phyloP scores from a whole-genome alignment of 2,797 vertebrate species.

The Hyperoplus immaculatus region DNA sequence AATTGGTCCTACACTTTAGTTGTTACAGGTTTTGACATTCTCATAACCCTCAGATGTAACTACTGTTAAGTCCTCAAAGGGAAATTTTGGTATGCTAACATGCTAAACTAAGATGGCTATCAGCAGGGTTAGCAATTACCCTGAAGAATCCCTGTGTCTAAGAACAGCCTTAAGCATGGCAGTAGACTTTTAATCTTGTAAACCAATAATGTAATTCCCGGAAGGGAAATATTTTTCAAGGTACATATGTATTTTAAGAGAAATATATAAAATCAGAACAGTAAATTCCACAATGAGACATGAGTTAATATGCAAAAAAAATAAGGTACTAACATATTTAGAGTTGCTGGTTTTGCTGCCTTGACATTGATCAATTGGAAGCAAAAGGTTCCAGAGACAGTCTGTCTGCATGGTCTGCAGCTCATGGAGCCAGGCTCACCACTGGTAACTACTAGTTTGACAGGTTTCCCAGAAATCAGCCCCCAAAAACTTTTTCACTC shows the following conservation, averaged over 20 bases:
- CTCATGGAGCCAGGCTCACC: slow-evolving; percentile 56
- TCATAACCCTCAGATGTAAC: not conserved
- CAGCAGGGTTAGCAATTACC: not conserved
- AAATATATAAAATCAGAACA: slow-evolving; percentile 14
- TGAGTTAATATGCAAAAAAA: slow-evolving; percentile 21
- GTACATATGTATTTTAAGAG: slow-evolving; percentile 19
- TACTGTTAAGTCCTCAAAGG: not conserved
- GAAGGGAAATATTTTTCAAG: slow-evolving; percentile 16
- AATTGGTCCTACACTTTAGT: not conserved
- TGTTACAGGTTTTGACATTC: not conserved
- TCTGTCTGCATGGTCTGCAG: slow-evolving; percentile 56
- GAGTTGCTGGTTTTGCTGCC: slow-evolving; percentile 32
- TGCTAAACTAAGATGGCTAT: not conserved
- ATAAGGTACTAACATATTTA: not conserved
- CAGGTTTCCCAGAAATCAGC: slow-evolving; percentile 57
- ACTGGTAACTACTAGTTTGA: slow-evolving; percentile 64
- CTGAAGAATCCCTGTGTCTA: no score
- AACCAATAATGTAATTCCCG: no score
- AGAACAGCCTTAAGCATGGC: not conserved
- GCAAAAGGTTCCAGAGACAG: slow-evolving; percentile 52
- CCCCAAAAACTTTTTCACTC: slow-evolving; percentile 10
- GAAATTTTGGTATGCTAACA: not conserved
- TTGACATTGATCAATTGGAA: slow-evolving; percentile 53
- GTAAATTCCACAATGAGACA: slow-evolving; percentile 1
- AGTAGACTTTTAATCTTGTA: not conserved